Conservation (phyloP, 2,113 vertebrate species). For the Myrmecophaga tridactyla region DNA sequence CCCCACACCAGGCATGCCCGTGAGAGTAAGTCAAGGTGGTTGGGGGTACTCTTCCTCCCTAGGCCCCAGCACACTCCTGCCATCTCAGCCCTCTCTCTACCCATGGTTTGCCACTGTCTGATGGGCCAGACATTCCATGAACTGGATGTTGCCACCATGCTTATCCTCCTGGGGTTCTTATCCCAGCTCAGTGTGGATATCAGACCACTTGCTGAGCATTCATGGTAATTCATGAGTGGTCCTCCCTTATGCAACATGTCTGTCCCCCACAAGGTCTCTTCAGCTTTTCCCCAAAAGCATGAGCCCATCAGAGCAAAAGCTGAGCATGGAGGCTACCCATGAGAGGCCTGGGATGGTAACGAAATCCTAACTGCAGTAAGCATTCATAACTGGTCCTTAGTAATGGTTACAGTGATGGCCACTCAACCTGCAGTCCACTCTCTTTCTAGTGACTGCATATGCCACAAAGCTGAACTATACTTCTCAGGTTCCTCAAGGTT, state of each 20-base stretch:
- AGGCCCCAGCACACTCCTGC: background rate
- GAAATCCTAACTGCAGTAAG: background rate
- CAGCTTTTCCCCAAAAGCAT: background rate
- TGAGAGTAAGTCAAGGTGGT: background rate
- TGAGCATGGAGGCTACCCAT: background rate
- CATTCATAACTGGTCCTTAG: background rate
- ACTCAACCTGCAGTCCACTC: background rate
- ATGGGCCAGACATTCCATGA: too few relatives aligned
- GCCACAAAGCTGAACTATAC: background rate
- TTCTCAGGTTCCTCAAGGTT: background rate
- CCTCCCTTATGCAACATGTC: background rate
- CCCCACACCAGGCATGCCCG: background rate
- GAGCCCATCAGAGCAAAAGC: background rate
- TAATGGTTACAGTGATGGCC: background rate
- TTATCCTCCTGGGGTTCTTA: background rate
- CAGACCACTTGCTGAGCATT: background rate
- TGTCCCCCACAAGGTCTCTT: background rate
- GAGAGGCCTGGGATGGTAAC: rapidly evolving
- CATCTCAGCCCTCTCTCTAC: background rate
- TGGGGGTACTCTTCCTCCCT: background rate
- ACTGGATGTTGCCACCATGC: background rate
- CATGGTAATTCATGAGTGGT: too few relatives aligned
- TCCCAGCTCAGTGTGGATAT: background rate
- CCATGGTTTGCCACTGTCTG: background rate
- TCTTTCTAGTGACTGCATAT: background rate